Evolutionary conservation across 2,888 invertebrate species (phyloP), one percentile per base, ranked within the genome.

Genomic region (Synanthedon formicaeformis): DNA sequence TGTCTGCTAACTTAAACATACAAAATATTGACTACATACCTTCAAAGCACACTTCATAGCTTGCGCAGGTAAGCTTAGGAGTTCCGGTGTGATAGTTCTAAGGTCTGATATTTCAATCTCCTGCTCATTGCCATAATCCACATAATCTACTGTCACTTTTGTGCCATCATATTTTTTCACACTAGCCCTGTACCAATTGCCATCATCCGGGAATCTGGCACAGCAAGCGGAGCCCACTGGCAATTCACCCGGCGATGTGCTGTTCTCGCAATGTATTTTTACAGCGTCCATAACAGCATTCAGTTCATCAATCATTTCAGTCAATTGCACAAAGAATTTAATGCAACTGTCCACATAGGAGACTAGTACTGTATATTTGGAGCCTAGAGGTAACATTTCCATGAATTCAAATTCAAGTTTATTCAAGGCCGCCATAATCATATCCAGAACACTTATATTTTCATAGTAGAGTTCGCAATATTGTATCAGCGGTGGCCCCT

Each of bases 101-200:
- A 95, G 75, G 41, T 90, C 79, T 11, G 87, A 80, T 1, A 87
- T 72, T 6, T 88, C 75, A 1, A 96, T 91, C n/a, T 89, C 89
- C 71, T 96, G 97, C 66, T 95, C 93, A 79, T 98, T 98, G 5
- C 99, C 99, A 82, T 95, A 99, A 83, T 99, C 99, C 13, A 99
- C 93, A 81, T 96, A 99, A 2, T 92, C 88, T 1, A 99, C 93
- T 53, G 90, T 81, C 1, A 92, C 89, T 56, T 90, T 90, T 4
- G 86, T 86, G 1, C 84, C 87, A 40, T 88, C 88, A 4, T 91
- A 79, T 48, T 90, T 90, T 57, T 92, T 87, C 8, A 98, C 90
- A 69, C 91, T 90, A 0, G 96, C 98, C 60, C 99, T 89, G 75
- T 98, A 98, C 97, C 98, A 99, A 67, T 93, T 92, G 40, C 90